A percentile compares a stretch with the other conserved stretches of the same genome.
Evolutionary conservation across 2,888 invertebrate genomes (phyloP).

Genomic region (Thecocarcelia acutangulata): DNA sequence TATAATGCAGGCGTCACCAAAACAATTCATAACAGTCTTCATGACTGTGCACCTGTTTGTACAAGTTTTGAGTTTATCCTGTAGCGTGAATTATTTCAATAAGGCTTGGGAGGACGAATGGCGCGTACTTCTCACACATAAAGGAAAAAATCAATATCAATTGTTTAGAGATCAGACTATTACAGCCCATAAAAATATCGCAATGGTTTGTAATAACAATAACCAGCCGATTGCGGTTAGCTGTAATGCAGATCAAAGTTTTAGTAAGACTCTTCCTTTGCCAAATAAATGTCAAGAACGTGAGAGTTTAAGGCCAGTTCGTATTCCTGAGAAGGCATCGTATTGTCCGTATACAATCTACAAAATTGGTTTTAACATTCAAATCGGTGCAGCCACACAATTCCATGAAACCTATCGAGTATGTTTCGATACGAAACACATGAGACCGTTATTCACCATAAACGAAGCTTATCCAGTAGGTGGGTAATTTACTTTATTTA

Average conservation of each 20-base stretch:
- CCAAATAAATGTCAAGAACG: neutral
- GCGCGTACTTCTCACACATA: constrained; percentile 13
- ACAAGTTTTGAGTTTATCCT: neutral
- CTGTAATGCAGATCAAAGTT: neutral
- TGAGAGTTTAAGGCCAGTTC: neutral
- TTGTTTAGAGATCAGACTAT: constrained; percentile 23
- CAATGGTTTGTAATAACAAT: constrained; percentile 14
- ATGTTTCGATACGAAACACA: constrained; percentile 49
- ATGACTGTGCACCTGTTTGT: neutral
- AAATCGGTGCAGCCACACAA: neutral
- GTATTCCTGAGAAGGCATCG: neutral
- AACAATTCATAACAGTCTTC: constrained; percentile 6
- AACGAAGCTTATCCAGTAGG: constrained; percentile 34
- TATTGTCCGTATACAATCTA: constrained; percentile 29
- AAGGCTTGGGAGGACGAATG: constrained; percentile 25
- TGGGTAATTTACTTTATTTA: too few relatives aligned
- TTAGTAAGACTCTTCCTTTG: neutral
- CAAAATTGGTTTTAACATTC: constrained; percentile 43
- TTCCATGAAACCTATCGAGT: constrained; percentile 50
- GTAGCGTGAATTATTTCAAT: constrained; percentile 15
- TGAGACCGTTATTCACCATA: constrained; percentile 33
- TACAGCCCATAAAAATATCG: neutral
- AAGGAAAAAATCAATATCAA: constrained; percentile 4
- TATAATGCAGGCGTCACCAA: neutral
- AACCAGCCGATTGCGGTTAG: neutral